A percentile compares a stretch with the other conserved stretches of the same genome.
These are phyloP conservation scores for Trinorchestia longiramus DNA, from an alignment of 1,140 invertebrate species.

Conservation along the genomic window DNA sequence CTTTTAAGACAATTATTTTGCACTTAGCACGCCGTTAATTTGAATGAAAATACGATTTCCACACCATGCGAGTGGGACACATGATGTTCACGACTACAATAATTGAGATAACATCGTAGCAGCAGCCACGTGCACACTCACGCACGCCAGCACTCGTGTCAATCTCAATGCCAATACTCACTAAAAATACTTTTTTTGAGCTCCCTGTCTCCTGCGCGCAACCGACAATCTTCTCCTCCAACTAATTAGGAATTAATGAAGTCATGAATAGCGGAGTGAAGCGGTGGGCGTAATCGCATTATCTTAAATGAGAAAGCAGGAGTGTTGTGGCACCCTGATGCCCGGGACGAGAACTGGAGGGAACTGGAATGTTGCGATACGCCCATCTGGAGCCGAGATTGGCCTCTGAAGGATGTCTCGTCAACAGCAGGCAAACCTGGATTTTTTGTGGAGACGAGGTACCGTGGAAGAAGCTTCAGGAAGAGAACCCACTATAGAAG, in stretches of 20 bases:
- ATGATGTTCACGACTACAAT: neutral
- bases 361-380: neutral
- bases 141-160: neutral
- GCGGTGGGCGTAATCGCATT: neutral
- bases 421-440: neutral
- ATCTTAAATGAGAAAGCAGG: neutral
- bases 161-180: neutral
- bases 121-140: neutral
- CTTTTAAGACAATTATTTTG: neutral
- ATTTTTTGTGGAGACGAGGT: neutral
- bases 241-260: conserved; percentile 2
- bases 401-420: neutral
- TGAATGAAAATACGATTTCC: neutral
- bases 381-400: neutral
- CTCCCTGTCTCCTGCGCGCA: neutral
- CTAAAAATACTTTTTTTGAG: neutral
- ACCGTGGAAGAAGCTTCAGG: neutral
- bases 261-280: conserved; percentile 6
- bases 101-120: neutral
- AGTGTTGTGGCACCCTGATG: neutral
- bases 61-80: neutral
- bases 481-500: too few relatives aligned
- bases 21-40: neutral
- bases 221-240: neutral
- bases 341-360: neutral